Base-by-base conservation (phyloP, 1,140 invertebrate genomes). In the Tachypleus tridentatus region DNA sequence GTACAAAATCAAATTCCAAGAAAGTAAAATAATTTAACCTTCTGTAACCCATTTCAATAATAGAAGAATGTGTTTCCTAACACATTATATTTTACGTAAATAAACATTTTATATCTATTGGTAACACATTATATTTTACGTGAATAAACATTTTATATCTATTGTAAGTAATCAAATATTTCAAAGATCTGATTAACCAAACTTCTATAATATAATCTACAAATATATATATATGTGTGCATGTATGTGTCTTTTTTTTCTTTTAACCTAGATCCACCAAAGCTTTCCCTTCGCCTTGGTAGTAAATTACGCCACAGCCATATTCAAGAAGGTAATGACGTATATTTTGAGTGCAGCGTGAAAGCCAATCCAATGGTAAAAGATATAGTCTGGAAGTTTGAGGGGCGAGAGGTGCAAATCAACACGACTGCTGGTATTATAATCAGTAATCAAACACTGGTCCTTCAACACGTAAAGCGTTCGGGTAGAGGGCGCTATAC, bases 271-370 rank as follows among this genome's bases (percentile, higher is more conserved):
- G 91, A 91, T 83, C 84, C 87, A 51, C 91, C 91, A 10, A 84
- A 87, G 73, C 87, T 93, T 49, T 83, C 85, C 57, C 77, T 95
- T 61, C 82, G 85, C 69, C 78, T 94, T 67, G 91, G 65, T 8
- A 66, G 63, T 11, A 63, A 54, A 54, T n/a, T 54, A 8, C 53
- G 89, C 71, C 86, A 89, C 11, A 84, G 88, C 67, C 88, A 91
- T 77, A 93, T 81, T 52, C 77, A 78, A 64, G 80, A 81, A 70
- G 88, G 88, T 3, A 87, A 87, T 57, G 89, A 93, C 76, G 89
- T 93, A 59, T 92, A 92, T 76, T 88, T 93, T 71, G 90, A 92
- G 76, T 93, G 90, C 77, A 88, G 86, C 74, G 88, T 92, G 65
- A 86, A 86, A 76, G 87, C 89, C 7, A 93, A 92, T 79, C 90